Evolutionary conservation across 2,888 invertebrate genomes (phyloP), one percentile per base, ranked within the genome.

Genomic region (Meteorus colon): DNA sequence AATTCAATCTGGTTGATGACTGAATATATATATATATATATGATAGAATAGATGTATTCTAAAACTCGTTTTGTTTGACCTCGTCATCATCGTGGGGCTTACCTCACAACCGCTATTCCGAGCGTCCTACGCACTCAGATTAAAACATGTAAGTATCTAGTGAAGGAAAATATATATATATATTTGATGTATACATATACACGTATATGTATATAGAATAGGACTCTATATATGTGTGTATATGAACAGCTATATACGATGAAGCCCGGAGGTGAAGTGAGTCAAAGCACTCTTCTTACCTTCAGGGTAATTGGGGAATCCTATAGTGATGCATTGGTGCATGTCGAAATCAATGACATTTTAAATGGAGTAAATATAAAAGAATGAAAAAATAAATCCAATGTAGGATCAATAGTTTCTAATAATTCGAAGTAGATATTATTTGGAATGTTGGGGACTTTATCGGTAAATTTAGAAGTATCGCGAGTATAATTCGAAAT

Each of bases 301-400:
- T 83, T 82, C 81, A 69, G 84, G 84, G 79, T 82, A 79, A 84
- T 81, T 85, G 82, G 84, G 84, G 81, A 84, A 82, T 81, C 84
- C 84, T 82, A 81, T 82, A 81, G 55, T 73, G 60, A 34, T 51
- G 69, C 24, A 37, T 19, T 63, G 62, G 66, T n/a, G n/a, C 48
- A 48, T n/a, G 16, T 48, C 14, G 2, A 0, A 48, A 48, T 48
- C 48, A 48, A 48, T 48, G 2, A 41, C 41, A 48, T 48, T 48
- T 48, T 48, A n/a, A 48, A 41, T 2, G 8, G 8, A 12, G 2
- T 8, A 41, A 12, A 41, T 12, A 41, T 12, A 12, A 41, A 41
- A 41, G 8, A 41, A 41, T 12, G 6, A 12, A 12, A 12, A 10
- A 41, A 41, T 0, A 12, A 41, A 12, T 41, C 12, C 8, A 41